Evolutionary conservation across 2,113 vertebrate species (phyloP), one percentile per base, ranked within the genome.

Genomic region (Mastomys natalensis): DNA sequence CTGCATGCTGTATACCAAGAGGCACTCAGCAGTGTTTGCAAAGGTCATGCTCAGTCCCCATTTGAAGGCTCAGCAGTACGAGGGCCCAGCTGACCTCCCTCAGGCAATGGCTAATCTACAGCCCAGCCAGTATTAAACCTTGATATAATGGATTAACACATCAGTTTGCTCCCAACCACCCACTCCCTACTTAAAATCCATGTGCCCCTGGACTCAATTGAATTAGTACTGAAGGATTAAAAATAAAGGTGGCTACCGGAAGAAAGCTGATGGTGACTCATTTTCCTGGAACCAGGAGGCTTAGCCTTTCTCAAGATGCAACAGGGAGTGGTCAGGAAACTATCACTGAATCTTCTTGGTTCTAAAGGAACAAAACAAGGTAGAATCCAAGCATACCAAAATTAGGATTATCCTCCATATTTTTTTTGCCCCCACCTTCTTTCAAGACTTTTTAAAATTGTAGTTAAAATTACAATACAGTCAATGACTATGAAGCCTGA

Each of bases 281-380:
- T 24, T 10, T 31, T 31, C 58, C 8, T 31, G 15, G 58, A 85
- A n/a, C 15, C 22, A 31, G 82, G 17, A 64, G 26, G 15, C 40
- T 64, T 3, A 31, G 37, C n/a, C 58, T 48, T 34, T 62, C 82
- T 21, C 43, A 13, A 19, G 31, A 31, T 51, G 26, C 29, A 34
- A 6, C 12, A 43, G 55, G 22, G 80, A 84, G 34, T 11, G 34
- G 26, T 82, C 6, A 1, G 21, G 24, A 43, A 40, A 60, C n/a
- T 58, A 11, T 5, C 17, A 21, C 31, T 22, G 9, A 24, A 13
- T 34, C 9, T 21, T 37, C 29, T 43, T 0, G 5, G 5, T 1
- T 34, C 60, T 87, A 68, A 0, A 68, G 60, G 31, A 43, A 34
- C 1, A 10, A 48, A 48, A 87, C 16, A 31, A 34, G 10, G 66